Percentiles rank a stretch among this genome's conserved stretches.
phyloP scores from a whole-genome alignment of 2,797 vertebrate species.

The Poecilia wingei region DNA sequence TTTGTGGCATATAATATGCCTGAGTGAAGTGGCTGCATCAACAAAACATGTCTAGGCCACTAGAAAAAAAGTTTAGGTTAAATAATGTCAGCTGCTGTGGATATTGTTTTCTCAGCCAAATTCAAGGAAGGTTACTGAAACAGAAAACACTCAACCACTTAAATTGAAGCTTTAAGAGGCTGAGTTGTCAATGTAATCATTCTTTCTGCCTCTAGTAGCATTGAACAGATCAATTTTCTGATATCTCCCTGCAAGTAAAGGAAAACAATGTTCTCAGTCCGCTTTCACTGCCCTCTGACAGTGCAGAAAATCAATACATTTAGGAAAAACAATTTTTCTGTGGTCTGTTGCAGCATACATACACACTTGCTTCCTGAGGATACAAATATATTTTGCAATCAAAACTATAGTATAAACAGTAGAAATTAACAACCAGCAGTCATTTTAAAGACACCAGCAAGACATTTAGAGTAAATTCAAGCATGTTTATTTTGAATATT shows the following conservation, averaged over 20 bases:
- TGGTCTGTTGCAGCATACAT: background rate
- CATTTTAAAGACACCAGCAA: background rate
- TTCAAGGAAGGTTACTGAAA: background rate
- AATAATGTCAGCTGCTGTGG: background rate
- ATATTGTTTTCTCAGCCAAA: background rate
- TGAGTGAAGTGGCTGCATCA: background rate
- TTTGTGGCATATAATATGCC: background rate
- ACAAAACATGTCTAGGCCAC: background rate
- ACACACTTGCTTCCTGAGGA: background rate
- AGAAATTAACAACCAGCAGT: background rate
- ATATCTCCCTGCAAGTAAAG: background rate
- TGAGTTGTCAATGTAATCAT: background rate
- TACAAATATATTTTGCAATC: background rate
- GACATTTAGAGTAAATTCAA: background rate
- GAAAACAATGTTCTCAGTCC: constrained; percentile 1
- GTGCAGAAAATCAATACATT: background rate
- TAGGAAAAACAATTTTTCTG: background rate
- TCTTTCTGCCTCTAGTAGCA: background rate
- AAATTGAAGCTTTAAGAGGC: background rate
- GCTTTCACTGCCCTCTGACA: background rate
- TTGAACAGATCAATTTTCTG: constrained; percentile 4
- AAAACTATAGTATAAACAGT: background rate
- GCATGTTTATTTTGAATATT: background rate
- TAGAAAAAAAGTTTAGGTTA: background rate
- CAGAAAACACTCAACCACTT: constrained; percentile 1